Percentiles rank a stretch among this genome's conserved stretches.
Evolutionary conservation across 2,888 invertebrate species (phyloP).

Genomic region (Drosophila lutescens): DNA sequence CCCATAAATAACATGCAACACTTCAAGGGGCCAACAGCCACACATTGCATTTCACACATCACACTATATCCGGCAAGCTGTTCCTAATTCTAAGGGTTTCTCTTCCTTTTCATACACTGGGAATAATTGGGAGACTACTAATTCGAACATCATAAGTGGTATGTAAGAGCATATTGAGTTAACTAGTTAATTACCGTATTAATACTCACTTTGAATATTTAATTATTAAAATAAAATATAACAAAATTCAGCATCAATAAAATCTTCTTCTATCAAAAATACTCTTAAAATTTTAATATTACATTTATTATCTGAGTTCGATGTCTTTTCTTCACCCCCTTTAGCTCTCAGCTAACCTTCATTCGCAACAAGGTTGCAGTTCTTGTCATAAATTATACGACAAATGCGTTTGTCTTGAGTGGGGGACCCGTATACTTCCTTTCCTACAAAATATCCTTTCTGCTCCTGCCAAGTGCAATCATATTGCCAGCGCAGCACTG

Average conservation of each 20-base stretch:
- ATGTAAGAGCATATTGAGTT: too few relatives aligned
- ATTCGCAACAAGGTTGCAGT: slow-evolving; percentile 49
- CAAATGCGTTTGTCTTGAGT: slow-evolving; percentile 76
- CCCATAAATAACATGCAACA: slow-evolving; percentile 76
- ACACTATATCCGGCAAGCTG: slow-evolving; percentile 41
- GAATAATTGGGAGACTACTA: neutral
- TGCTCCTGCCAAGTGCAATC: slow-evolving; percentile 70
- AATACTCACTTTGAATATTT: too few relatives aligned
- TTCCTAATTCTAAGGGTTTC: neutral
- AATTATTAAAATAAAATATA: too few relatives aligned
- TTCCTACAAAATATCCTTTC: slow-evolving; percentile 25
- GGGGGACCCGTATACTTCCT: slow-evolving; percentile 45
- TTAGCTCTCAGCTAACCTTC: neutral
- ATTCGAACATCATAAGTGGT: too few relatives aligned
- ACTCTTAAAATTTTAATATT: neutral
- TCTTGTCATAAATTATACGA: slow-evolving; percentile 75
- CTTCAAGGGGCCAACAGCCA: slow-evolving; percentile 64
- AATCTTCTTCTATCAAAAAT: too few relatives aligned
- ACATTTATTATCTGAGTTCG: neutral
- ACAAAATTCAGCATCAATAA: neutral
- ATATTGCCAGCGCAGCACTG: slow-evolving; percentile 70
- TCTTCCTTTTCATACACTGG: neutral
- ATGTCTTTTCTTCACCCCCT: neutral
- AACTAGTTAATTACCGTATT: too few relatives aligned
- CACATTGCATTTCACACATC: slow-evolving; percentile 57